phyloP scores from a whole-genome alignment of 2,113 vertebrate genomes.

The Balaenoptera acutorostrata region DNA sequence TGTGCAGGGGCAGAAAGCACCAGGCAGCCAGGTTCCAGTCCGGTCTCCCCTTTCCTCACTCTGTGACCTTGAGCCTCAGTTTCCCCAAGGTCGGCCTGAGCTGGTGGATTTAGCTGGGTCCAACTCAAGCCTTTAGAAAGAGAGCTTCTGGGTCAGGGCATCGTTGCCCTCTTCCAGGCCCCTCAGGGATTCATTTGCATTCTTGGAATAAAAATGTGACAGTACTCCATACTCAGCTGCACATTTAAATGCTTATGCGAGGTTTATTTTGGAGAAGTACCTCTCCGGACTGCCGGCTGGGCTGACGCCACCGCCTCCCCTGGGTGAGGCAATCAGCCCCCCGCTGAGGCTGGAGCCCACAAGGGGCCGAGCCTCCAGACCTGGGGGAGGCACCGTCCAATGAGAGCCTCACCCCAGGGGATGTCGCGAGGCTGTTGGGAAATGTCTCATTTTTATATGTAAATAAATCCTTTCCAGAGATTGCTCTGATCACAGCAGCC shows the following conservation, averaged over 20 bases:
- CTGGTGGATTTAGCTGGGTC: not conserved
- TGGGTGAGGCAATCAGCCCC: conserved; percentile 79
- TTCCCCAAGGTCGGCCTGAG: not conserved
- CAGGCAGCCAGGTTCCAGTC: accelerated
- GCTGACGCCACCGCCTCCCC: not conserved
- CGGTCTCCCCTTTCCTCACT: not conserved
- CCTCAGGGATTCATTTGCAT: conserved; percentile 43
- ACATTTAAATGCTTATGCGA: conserved; percentile 57
- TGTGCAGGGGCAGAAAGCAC: too few species aligned
- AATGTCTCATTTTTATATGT: conserved; percentile 78
- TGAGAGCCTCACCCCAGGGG: conserved; percentile 62
- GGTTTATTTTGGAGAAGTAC: conserved; percentile 66
- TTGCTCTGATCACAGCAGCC: conserved; percentile 65
- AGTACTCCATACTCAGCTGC: conserved; percentile 33
- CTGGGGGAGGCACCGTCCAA: conserved; percentile 48
- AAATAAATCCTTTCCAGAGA: conserved; percentile 80
- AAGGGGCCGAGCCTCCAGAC: not conserved
- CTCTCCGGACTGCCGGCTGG: conserved; percentile 43
- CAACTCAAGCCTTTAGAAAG: not conserved
- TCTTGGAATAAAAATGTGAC: conserved; percentile 57
- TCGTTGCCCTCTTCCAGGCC: conserved; percentile 11
- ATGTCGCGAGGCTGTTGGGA: conserved; percentile 56
- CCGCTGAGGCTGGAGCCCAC: not conserved
- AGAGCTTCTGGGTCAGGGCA: not conserved
- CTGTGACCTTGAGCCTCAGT: not conserved